phyloP scores from a whole-genome alignment of 2,113 vertebrate genomes.

The Hemiscyllium ocellatum region DNA sequence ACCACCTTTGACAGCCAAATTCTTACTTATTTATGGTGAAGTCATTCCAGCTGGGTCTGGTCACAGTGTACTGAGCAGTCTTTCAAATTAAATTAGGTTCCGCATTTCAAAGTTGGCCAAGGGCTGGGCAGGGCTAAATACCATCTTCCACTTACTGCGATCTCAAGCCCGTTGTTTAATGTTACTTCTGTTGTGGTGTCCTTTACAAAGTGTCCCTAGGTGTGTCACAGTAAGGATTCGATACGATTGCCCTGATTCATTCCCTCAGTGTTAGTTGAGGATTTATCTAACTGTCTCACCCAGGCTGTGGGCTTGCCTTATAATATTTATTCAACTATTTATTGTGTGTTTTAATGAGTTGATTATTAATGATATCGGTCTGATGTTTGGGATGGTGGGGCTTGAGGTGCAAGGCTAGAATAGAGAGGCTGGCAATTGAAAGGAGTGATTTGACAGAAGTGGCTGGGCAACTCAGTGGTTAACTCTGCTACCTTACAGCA shows the following conservation, averaged over 20 bases:
- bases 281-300: neutral
- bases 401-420: no score
- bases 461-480: no score
- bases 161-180: neutral
- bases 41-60: neutral
- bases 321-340: neutral
- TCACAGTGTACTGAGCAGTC: neutral
- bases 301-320: neutral
- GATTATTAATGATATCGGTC: neutral
- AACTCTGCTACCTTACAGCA: no score
- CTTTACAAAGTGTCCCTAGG: neutral
- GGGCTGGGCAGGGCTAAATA: neutral
- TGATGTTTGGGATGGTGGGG: neutral
- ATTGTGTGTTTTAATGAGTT: neutral
- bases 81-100: conserved; percentile 13
- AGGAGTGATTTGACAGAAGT: no score
- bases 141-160: neutral
- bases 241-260: neutral
- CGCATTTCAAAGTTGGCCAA: neutral
- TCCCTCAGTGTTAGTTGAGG: neutral
- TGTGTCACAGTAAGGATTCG: neutral
- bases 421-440: no score
- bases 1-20: neutral
- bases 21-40: neutral
- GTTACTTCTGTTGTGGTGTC: neutral